Conservation (phyloP, 2,797 vertebrate genomes). For the Pyrocephalus nanus region DNA sequence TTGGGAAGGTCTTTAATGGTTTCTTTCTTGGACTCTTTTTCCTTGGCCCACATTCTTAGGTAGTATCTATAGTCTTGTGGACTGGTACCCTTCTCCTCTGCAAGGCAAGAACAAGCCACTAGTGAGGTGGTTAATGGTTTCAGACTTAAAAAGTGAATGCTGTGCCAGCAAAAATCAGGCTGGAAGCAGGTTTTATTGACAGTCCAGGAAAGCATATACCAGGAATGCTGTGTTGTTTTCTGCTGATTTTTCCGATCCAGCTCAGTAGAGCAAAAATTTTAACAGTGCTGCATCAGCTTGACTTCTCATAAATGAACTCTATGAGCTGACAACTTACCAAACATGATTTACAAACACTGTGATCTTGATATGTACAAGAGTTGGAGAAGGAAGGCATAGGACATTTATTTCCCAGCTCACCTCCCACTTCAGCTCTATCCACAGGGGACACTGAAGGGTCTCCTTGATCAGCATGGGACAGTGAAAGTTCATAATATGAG, state of each 20-base stretch:
- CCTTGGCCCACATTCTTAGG: conserved; percentile 93
- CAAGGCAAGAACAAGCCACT: conserved; percentile 27
- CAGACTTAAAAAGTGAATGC: background rate
- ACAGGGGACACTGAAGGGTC: background rate
- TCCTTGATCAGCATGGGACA: background rate
- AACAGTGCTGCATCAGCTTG: background rate
- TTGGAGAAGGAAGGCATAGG: background rate
- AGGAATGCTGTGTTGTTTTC: background rate
- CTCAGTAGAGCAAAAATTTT: background rate
- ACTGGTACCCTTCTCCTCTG: conserved; percentile 84
- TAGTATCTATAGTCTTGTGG: conserved; percentile 95
- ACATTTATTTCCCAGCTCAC: background rate
- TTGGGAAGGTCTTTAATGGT: conserved; percentile 95
- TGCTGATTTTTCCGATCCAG: background rate
- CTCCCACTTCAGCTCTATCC: background rate
- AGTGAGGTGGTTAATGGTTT: background rate
- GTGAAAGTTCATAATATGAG: background rate
- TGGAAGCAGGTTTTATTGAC: background rate
- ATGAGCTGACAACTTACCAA: background rate
- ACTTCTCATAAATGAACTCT: background rate
- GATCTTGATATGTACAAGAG: background rate
- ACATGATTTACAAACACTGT: background rate
- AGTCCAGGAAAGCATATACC: background rate
- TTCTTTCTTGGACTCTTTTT: conserved; percentile 89
- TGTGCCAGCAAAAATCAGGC: background rate